Conservation (phyloP, 2,888 invertebrate genomes). For the Lobophora halterata region DNA sequence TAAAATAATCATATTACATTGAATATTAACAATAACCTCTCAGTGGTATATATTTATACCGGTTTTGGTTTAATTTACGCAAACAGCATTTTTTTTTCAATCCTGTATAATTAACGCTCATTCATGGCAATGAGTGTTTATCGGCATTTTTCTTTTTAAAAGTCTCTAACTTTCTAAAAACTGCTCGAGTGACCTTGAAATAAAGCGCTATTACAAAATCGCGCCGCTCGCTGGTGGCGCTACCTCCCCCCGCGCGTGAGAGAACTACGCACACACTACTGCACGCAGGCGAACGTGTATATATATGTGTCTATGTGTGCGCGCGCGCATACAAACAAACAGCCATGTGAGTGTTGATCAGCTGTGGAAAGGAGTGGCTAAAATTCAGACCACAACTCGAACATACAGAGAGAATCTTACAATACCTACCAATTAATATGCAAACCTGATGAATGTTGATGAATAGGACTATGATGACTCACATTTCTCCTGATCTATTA, state of each 20-base stretch:
- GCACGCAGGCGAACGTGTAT: slow-evolving; percentile 60
- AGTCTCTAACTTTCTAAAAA: slow-evolving; percentile 81
- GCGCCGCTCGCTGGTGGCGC: slow-evolving; percentile 72
- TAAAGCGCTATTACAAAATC: slow-evolving; percentile 79
- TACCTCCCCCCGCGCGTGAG: slow-evolving; percentile 51
- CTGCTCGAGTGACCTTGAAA: slow-evolving; percentile 79
- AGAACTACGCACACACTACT: slow-evolving; percentile 48
- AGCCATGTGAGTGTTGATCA: slow-evolving; percentile 31
- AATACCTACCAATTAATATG: background rate
- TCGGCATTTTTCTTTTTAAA: slow-evolving; percentile 21
- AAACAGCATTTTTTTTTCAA: background rate
- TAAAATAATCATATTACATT: too few relatives aligned
- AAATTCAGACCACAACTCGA: slow-evolving; percentile 50
- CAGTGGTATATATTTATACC: background rate
- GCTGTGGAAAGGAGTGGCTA: slow-evolving; percentile 65
- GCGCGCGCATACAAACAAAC: slow-evolving; percentile 39
- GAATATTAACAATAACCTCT: slow-evolving; percentile 32
- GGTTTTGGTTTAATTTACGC: background rate
- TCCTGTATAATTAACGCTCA: slow-evolving; percentile 9
- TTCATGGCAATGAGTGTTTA: background rate
- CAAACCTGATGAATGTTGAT: slow-evolving; percentile 37
- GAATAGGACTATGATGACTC: too few relatives aligned
- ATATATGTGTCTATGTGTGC: too few relatives aligned
- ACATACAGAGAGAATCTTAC: background rate
- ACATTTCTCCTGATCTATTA: slow-evolving; percentile 38